phyloP scores from a whole-genome alignment of 92 coral and sea anemone genomes.

The Muricea muricata region DNA sequence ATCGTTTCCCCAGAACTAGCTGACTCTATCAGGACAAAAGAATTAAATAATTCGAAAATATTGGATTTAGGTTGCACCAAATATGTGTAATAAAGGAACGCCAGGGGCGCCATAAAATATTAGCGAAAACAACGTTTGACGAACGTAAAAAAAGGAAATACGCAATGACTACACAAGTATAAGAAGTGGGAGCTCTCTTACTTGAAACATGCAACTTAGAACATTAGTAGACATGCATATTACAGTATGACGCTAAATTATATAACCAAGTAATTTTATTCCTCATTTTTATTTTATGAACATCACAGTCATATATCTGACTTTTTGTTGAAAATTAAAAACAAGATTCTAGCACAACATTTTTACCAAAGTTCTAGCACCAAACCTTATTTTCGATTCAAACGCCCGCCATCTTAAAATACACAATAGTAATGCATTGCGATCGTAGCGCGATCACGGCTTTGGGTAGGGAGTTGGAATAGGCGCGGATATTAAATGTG shows the following conservation, averaged over 20 bases:
- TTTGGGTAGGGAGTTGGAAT: too few species aligned
- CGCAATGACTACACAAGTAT: background rate
- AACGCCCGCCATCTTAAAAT: background rate
- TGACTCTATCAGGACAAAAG: too few species aligned
- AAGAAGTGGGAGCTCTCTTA: background rate
- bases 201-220: background rate
- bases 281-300: background rate
- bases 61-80: too few species aligned
- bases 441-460: background rate
- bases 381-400: background rate
- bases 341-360: too few species aligned
- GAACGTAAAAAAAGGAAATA: too few species aligned
- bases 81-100: background rate
- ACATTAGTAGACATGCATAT: background rate
- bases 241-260: background rate
- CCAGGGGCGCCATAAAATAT: background rate
- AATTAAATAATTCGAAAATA: too few species aligned
- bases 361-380: background rate
- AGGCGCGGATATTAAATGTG: too few species aligned
- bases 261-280: background rate
- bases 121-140: background rate
- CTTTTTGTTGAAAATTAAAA: background rate
- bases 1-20: too few species aligned
- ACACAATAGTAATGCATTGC: background rate
- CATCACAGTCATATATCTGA: background rate